Percentiles rank a stretch among this genome's conserved stretches.
Conservation (phyloP, 1,140 invertebrate species). For the Trachymyrmex septentrionalis region DNA sequence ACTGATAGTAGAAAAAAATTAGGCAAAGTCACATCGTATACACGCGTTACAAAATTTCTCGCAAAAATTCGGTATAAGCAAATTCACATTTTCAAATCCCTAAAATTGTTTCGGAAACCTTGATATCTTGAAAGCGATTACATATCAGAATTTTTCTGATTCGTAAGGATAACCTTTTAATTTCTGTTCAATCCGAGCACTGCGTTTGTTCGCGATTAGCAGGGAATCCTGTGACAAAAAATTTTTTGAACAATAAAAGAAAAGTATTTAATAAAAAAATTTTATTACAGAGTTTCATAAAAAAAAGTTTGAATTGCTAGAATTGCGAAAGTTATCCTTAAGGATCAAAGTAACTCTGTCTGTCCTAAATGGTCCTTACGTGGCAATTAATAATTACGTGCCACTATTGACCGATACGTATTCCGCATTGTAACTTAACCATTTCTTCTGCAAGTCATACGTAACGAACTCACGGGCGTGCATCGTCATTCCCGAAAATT, state of each 20-base stretch:
- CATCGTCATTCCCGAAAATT: not conserved
- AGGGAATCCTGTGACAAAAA: not conserved
- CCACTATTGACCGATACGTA: not conserved
- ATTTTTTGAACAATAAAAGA: not conserved
- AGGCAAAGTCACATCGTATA: not conserved
- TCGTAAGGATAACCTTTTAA: not conserved
- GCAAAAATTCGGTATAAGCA: not conserved
- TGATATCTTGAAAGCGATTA: not conserved
- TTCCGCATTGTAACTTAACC: not conserved
- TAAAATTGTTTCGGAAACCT: not conserved
- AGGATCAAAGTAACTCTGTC: slow-evolving; percentile 7
- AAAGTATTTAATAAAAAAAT: not conserved
- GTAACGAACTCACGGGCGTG: not conserved
- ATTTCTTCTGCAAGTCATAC: not conserved
- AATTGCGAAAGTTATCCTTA: not conserved
- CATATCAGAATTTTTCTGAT: slow-evolving; percentile 1
- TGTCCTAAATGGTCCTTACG: not conserved
- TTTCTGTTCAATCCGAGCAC: not conserved
- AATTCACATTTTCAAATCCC: not conserved
- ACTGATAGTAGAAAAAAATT: slow-evolving; percentile 29
- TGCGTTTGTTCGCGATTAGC: not conserved
- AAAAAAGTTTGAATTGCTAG: not conserved
- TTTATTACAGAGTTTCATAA: not conserved
- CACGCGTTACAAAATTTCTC: not conserved
- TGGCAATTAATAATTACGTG: not conserved